Evolutionary conservation across 2,888 invertebrate species (phyloP), one percentile per base, ranked within the genome.

Genomic region (Eucera pruinosa): DNA sequence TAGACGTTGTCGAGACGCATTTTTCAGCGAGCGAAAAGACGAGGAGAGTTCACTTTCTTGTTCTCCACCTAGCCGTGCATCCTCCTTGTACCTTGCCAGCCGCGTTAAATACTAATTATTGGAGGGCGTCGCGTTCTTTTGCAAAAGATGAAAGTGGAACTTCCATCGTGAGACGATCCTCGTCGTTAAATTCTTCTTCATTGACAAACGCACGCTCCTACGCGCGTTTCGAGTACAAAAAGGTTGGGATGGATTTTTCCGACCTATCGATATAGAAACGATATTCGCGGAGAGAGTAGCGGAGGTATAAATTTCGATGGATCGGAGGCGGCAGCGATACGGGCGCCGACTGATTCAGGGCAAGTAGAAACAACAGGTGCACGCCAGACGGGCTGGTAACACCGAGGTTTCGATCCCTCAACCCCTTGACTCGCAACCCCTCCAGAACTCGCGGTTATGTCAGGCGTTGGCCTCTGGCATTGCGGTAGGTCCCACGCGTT

Each of bases 331-430:
- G 41, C n/a, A 33, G 33, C 54, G 73, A 48, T 27, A 41, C 65
- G 72, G 41, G 54, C 55, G 33, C 45, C 13, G 72, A 48, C 58
- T 50, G 82, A 80, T 78, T 76, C 80, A 52, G 85, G 83, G 83
- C 86, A 83, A 85, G 83, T 87, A 83, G 87, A 88, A 87, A 89
- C 89, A 89, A 89, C 89, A 89, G 87, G 87, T 89, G 87, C 81
- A 87, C 81, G 84, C 78, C 83, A 80, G 83, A 81, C 86, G 79
- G 80, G 77, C 69, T 69, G 74, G 72, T 77, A 73, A 80, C 80
- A 77, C 50, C 78, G 71, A 73, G 77, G 75, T 77, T 82, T 82
- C 74, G 78, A 82, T 74, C 80, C 84, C 80, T 76, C 82, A 82
- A 86, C 80, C 80, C 80, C 84, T 85, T 78, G 80, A 86, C 78